phyloP scores from a whole-genome alignment of 2,888 invertebrate genomes.

The Lomographa bimaculata region DNA sequence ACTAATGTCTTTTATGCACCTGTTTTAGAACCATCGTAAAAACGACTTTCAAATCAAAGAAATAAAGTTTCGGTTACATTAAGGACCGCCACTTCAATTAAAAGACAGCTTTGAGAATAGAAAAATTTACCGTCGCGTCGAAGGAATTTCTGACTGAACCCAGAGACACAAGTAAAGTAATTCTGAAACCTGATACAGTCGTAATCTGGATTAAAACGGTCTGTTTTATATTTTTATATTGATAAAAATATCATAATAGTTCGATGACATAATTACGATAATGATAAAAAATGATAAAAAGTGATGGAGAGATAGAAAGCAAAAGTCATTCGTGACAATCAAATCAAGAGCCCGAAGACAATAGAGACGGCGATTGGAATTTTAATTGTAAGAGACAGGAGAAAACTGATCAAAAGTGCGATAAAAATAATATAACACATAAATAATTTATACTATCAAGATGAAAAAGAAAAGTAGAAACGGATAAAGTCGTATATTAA shows the following conservation, averaged over 20 bases:
- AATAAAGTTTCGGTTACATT: neutral
- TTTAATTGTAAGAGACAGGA: constrained; percentile 45
- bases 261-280: constrained; percentile 13
- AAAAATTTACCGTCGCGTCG: constrained; percentile 9
- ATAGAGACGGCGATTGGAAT: constrained; percentile 50
- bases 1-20: constrained; percentile 10
- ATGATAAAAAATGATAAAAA: constrained; percentile 27
- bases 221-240: constrained; percentile 5
- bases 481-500: no score
- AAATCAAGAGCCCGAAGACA: constrained; percentile 32
- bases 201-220: constrained; percentile 10
- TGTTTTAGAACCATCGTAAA: constrained; percentile 1
- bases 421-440: constrained; percentile 31
- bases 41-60: constrained; percentile 2
- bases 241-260: constrained; percentile 6
- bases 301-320: constrained; percentile 29
- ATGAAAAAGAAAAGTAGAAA: no score
- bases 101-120: constrained; percentile 9
- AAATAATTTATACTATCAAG: no score
- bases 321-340: no score
- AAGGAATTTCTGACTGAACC: constrained; percentile 6
- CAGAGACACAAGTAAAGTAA: constrained; percentile 1
- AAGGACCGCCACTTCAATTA: constrained; percentile 2
- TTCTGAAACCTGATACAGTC: constrained; percentile 1
- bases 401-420: constrained; percentile 37